Evolutionary conservation across 2,888 invertebrate genomes (phyloP).

Genomic region (Epicampocera succincta): DNA sequence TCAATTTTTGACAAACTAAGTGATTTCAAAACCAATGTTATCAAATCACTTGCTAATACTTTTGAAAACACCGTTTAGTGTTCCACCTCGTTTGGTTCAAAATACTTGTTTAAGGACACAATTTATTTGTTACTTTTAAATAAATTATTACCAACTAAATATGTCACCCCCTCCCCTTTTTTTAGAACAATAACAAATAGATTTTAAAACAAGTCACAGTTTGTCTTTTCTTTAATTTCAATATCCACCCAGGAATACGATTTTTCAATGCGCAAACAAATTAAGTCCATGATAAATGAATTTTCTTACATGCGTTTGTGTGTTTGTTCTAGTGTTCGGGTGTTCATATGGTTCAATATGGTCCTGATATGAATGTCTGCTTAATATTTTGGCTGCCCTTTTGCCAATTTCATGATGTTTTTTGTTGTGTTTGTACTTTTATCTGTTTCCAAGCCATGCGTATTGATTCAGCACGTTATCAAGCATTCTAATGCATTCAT

Average conservation of each 20-base stretch:
- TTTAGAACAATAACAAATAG: neutral
- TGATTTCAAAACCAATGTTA: no score
- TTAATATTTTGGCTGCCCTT: conserved; percentile 13
- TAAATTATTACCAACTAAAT: no score
- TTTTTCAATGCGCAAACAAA: conserved; percentile 29
- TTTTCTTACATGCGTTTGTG: conserved; percentile 14
- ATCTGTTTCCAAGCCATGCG: conserved; percentile 43
- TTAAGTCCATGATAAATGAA: conserved; percentile 34
- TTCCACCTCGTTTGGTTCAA: no score
- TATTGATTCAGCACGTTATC: conserved; percentile 42
- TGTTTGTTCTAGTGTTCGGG: neutral
- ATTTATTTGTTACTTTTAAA: no score
- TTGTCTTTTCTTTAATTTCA: conserved; percentile 1
- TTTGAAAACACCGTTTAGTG: no score
- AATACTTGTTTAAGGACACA: no score
- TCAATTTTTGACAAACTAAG: no score
- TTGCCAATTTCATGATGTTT: conserved; percentile 25
- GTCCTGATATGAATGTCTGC: neutral
- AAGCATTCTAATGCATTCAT: conserved; percentile 63
- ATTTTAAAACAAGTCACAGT: neutral
- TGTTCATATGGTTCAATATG: neutral
- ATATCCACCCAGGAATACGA: neutral
- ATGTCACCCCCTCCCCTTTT: no score
- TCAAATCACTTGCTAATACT: no score
- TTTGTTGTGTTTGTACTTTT: conserved; percentile 9